Evolutionary conservation across 2,113 vertebrate genomes (phyloP), one percentile per base, ranked within the genome.

Genomic region (Pimephales promelas): DNA sequence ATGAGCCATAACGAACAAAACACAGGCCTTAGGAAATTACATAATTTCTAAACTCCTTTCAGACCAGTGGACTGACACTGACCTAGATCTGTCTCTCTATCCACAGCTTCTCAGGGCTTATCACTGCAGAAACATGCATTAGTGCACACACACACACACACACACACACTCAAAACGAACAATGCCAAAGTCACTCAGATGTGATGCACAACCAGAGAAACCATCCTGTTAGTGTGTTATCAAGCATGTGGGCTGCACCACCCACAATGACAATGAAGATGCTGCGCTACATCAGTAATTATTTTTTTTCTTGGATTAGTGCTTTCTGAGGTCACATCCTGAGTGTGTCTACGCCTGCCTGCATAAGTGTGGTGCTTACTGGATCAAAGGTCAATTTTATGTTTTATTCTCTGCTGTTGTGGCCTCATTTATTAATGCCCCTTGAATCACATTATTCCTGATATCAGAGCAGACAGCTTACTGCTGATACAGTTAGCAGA

Each of bases 11-110:
- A 36, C 54, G 5, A 78, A 78, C 75, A 18, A 24, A 76, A 73
- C 24, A 47, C 24, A 10, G 59, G 52, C 56, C 34, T n/a, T 20
- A 73, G 66, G 72, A 82, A 68, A 82, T 79, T 79, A 66, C 18
- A 47, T 79, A 9, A 79, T 62, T 78, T 66, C 22, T 28, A 74
- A 74, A 74, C n/a, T 43, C 22, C 56, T 4, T 82, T 72, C 74
- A 83, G 85, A 87, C 87, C 84, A 86, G 88, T 79, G 88, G 87
- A 89, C 91, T 89, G 90, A 89, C 83, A 88, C 80, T 94, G 92
- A 93, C 91, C 92, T 92, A 93, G 84, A 90, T 92, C 88, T 36
- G 31, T 68, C 45, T 71, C 13, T 71, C 52, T 57, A 52, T 77
- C 49, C 52, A 72, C 59, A 57, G 34, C 82, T 66, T 84, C 74